Percentiles rank a stretch among this genome's conserved stretches.
phyloP scores from a whole-genome alignment of 2,797 vertebrate species.

The Lycodopsis pacificus region DNA sequence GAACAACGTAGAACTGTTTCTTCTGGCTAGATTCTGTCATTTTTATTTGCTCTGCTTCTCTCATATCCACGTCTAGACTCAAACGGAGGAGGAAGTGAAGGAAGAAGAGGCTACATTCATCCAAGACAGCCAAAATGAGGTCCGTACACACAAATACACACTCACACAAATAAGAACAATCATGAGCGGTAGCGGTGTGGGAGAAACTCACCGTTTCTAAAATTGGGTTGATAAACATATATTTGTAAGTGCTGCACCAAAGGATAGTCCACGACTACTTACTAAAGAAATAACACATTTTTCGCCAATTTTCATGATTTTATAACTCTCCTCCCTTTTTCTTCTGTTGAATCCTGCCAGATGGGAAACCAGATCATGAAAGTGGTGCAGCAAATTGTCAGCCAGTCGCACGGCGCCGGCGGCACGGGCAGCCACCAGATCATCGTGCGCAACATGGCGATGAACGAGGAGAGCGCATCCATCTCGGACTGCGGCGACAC shows the following conservation, averaged over 20 bases:
- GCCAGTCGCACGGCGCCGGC: constrained; percentile 85
- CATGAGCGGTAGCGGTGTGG: background rate
- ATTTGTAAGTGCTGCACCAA: background rate
- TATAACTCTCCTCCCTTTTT: background rate
- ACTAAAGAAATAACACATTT: background rate
- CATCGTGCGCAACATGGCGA: constrained; percentile 91
- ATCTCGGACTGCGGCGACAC: constrained; percentile 89
- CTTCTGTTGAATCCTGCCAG: constrained; percentile 70
- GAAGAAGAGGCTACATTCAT: constrained; percentile 79
- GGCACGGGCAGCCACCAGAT: constrained; percentile 90
- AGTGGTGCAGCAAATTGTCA: constrained; percentile 95
- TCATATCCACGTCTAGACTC: constrained; percentile 64
- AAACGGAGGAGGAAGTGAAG: constrained; percentile 73
- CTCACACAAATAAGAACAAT: background rate
- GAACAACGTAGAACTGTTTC: background rate
- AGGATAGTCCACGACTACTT: background rate
- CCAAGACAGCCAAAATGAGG: constrained; percentile 79
- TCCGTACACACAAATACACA: constrained; percentile 41
- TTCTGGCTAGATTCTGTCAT: background rate
- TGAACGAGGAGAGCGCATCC: constrained; percentile 84
- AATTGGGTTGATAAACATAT: background rate
- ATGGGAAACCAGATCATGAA: constrained; percentile 97
- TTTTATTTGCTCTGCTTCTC: constrained; percentile 14
- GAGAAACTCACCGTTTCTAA: background rate
- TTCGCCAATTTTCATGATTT: background rate